Conservation (phyloP, 2,888 invertebrate species). For the Geotrupes spiniger region DNA sequence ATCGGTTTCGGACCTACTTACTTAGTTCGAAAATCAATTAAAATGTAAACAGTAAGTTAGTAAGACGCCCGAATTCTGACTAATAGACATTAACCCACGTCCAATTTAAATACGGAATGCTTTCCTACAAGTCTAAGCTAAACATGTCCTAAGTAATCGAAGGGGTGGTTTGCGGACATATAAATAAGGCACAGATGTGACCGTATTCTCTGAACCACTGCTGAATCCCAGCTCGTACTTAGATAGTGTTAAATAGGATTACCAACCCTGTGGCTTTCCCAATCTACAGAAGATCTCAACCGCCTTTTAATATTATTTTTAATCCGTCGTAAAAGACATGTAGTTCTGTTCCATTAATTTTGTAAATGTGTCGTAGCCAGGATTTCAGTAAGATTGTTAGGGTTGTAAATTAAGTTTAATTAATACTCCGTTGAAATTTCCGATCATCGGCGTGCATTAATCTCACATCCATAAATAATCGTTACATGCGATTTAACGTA, state of each 20-base stretch:
- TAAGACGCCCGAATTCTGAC: constrained; percentile 17
- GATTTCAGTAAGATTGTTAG: too few relatives aligned
- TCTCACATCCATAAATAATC: too few relatives aligned
- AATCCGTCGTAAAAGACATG: not conserved
- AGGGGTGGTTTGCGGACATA: constrained; percentile 24
- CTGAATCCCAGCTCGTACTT: constrained; percentile 1
- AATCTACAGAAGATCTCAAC: not conserved
- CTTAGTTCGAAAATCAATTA: constrained; percentile 11
- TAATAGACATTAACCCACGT: constrained; percentile 20
- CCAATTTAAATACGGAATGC: constrained; percentile 18
- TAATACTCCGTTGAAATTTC: too few relatives aligned
- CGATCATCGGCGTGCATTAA: too few relatives aligned
- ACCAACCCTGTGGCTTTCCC: constrained; percentile 10
- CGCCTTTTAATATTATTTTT: not conserved
- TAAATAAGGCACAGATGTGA: constrained; percentile 27
- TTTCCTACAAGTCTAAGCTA: constrained; percentile 15
- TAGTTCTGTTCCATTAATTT: too few relatives aligned
- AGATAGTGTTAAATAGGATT: constrained; percentile 16
- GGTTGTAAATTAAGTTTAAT: too few relatives aligned
- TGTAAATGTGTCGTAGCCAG: too few relatives aligned
- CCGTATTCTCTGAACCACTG: constrained; percentile 13
- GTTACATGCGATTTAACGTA: too few relatives aligned
- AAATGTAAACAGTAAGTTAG: constrained; percentile 14
- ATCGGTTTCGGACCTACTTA: constrained; percentile 2
- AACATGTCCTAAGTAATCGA: constrained; percentile 25